Base-by-base conservation (phyloP, 2,797 vertebrate species). In the Somateria mollissima region DNA sequence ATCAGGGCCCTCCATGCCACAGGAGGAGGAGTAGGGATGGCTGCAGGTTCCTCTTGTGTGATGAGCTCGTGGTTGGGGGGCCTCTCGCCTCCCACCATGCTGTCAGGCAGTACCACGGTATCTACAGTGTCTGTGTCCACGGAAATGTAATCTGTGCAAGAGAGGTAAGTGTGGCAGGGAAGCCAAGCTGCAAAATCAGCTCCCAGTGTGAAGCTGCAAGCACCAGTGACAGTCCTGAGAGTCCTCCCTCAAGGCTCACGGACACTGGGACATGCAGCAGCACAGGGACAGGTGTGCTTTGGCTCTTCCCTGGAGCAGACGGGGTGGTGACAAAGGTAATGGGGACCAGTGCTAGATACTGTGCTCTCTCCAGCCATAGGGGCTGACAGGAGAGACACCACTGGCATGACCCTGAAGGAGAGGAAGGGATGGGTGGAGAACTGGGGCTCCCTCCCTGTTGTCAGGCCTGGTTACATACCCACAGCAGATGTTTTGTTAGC, bases 1-100 rank as follows among this genome's bases (percentile, higher is more conserved):
- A 98, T 32, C 94, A 99, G 67, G 11, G 95, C 89, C 32, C 94
- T 97, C 82, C 96, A 69, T 0, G 83, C 24, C 78, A 97, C 70
- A 10, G 92, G 5, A 0, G 95, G 80, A 36, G 61, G 34, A 21
- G 76, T 28, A 7, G 65, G 17, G 21, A 51, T 6, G 2, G 14
- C 86, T 0, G 13, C 62, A 28, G 66, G 69, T 47, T 84, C 69
- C 17, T 97, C 95, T 6, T 81, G 15, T 0, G 84, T 8, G 27
- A 84, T 76, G 47, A 95, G 34, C 30, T 90, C 84, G 0, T 60
- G 56, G 8, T 95, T 96, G 2, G 56, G 88, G 30, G 96, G 82
- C 13, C 22, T 96, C 62, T 97, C 87, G 0, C 15, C 79, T 36
- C 34, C 65, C 32, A 53, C 25, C 2, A 75, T 21, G 54, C 8